Conservation (phyloP, 2,113 vertebrate genomes). For the Lampris megalopsis region DNA sequence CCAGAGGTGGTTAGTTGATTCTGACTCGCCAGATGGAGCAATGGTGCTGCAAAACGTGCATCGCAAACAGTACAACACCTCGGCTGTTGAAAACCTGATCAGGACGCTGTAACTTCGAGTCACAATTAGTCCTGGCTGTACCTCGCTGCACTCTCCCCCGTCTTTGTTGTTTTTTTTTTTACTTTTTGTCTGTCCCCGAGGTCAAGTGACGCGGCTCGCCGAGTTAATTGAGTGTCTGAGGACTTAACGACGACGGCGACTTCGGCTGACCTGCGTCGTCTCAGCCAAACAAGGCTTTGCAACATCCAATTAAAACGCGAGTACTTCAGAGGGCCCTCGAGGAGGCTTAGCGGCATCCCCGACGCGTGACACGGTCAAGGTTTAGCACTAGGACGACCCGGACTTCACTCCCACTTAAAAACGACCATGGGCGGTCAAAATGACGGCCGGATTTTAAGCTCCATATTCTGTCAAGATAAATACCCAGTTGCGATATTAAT, state of each 20-base stretch:
- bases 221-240: conserved; percentile 64
- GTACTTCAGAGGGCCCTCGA: conserved; percentile 34
- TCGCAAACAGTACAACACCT: too few relatives aligned
- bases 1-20: background rate
- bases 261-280: conserved; percentile 48
- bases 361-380: conserved; percentile 1
- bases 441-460: too few relatives aligned
- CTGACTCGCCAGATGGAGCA: too few relatives aligned
- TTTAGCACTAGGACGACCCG: too few relatives aligned
- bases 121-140: background rate
- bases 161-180: background rate
- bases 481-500: too few relatives aligned
- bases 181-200: background rate
- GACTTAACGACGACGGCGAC: conserved; percentile 50
- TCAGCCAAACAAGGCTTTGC: conserved; percentile 54
- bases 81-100: too few relatives aligned
- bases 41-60: too few relatives aligned
- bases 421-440: too few relatives aligned
- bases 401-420: too few relatives aligned
- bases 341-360: conserved; percentile 21
- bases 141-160: conserved; percentile 12
- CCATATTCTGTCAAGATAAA: too few relatives aligned
- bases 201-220: conserved; percentile 17
- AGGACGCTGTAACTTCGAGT: too few relatives aligned
- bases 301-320: conserved; percentile 65